Base-by-base conservation (phyloP, 1,140 invertebrate species). In the Diorhabda carinulata region DNA sequence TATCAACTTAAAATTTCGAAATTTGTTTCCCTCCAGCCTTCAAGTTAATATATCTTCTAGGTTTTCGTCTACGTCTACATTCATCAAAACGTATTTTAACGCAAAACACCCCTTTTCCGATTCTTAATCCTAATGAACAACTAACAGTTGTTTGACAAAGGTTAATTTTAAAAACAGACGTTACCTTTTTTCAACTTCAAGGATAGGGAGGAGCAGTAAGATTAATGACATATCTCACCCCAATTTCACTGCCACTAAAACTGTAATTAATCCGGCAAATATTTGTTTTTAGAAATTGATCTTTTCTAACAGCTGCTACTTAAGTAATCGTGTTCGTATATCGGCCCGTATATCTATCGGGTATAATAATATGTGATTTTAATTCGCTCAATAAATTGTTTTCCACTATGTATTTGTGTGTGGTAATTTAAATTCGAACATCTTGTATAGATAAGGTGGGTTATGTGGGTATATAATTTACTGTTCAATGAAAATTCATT, bases 221-320 rank as follows among this genome's bases (percentile, higher is more conserved):
- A 52, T 52, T 52, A 52, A 52, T 52, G 4, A 52, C 47, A n/a
- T 8, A 6, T 52, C 47, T 52, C 47, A 52, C 47, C 47, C 47
- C 47, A 52, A 52, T 52, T 52, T 52, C 47, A 8, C 47, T 52
- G 47, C 47, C 47, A 52, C 47, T 52, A 52, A 52, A 52, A 52
- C 47, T 52, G 47, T 52, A 52, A 52, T 52, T 52, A 52, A 52
- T 52, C 47, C n/a, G n/a, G 47, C 47, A 52, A 52, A 52, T 52
- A 52, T 52, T 52, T 52, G 47, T 52, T 52, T 52, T 52, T 52
- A 6, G 47, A 52, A 52, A 52, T 52, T 52, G 47, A 52, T 52
- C 47, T 52, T 9, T n/a, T 6, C 6, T n/a, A 52, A 52, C 47
- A 52, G 6, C 47, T 52, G 47, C 47, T 52, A 52, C 47, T 52